Evolutionary conservation across 2,113 vertebrate genomes (phyloP).

Genomic region (Apodemus sylvaticus): DNA sequence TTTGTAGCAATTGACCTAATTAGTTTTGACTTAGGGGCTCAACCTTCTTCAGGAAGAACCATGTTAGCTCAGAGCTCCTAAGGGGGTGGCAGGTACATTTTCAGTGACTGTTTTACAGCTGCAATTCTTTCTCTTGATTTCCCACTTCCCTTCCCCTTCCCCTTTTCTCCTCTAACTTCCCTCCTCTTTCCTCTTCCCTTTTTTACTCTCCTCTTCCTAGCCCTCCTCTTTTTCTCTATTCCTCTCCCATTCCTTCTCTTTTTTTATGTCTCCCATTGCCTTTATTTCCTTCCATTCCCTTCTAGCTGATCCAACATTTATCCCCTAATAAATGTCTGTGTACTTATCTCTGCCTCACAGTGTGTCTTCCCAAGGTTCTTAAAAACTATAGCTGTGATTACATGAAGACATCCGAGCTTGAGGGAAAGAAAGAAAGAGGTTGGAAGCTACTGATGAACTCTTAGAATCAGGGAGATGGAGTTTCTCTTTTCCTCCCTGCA

Average conservation of each 20-base stretch:
- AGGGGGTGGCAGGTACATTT: background rate
- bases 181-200: too few species aligned
- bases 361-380: background rate
- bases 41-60: background rate
- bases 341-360: background rate
- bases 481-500: slow-evolving; percentile 7
- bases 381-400: background rate
- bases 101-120: background rate
- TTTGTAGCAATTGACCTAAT: background rate
- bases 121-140: background rate
- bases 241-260: too few species aligned
- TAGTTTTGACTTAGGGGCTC: background rate
- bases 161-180: background rate
- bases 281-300: background rate
- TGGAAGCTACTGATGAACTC: background rate
- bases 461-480: background rate
- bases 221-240: background rate
- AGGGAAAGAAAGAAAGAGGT: background rate
- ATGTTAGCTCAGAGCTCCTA: background rate
- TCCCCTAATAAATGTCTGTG: background rate
- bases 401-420: background rate
- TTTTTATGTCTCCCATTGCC: background rate
- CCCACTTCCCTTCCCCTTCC: background rate
- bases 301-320: background rate
- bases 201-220: too few species aligned